These are phyloP conservation scores for Porites lutea DNA, from an alignment of 64 coral and sea anemone species.

Conservation along the genomic window DNA sequence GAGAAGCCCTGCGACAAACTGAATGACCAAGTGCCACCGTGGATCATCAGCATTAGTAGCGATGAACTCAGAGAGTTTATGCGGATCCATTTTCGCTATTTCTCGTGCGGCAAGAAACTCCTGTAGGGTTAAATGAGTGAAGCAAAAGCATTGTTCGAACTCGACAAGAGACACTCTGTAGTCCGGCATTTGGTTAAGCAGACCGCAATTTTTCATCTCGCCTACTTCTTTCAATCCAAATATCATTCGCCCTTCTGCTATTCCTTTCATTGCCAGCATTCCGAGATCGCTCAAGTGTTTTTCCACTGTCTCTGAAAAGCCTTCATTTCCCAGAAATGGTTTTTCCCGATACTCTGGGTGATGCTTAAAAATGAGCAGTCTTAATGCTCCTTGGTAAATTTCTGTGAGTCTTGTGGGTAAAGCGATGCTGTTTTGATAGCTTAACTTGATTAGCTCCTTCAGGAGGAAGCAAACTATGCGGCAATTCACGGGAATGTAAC, in stretches of 20 bases:
- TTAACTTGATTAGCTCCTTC: not conserved
- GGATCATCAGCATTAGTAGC: not conserved
- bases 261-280: slow-evolving; percentile 40
- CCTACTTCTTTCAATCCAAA: slow-evolving; percentile 55
- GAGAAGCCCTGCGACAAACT: slow-evolving; percentile 30
- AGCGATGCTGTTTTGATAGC: not conserved
- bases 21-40: slow-evolving; percentile 1
- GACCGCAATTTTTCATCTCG: slow-evolving; percentile 60
- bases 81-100: slow-evolving; percentile 25
- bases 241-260: slow-evolving; percentile 45
- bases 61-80: not conserved
- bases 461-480: slow-evolving; percentile 67
- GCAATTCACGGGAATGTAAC: slow-evolving; percentile 71
- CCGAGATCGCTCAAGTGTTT: slow-evolving; percentile 24
- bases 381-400: slow-evolving; percentile 50
- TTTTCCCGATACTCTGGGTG: slow-evolving; percentile 31
- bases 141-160: slow-evolving; percentile 30
- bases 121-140: slow-evolving; percentile 58
- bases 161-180: slow-evolving; percentile 15
- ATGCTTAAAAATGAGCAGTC: slow-evolving; percentile 51
- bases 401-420: slow-evolving; percentile 51
- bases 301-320: slow-evolving; percentile 17
- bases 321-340: not conserved
- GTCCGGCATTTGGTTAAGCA: slow-evolving; percentile 55
- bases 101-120: slow-evolving; percentile 49